Evolutionary conservation across 30 jellyfish, hydroid and myxozoan genomes (phyloP).

Genomic region (Cassiopea andromeda): DNA sequence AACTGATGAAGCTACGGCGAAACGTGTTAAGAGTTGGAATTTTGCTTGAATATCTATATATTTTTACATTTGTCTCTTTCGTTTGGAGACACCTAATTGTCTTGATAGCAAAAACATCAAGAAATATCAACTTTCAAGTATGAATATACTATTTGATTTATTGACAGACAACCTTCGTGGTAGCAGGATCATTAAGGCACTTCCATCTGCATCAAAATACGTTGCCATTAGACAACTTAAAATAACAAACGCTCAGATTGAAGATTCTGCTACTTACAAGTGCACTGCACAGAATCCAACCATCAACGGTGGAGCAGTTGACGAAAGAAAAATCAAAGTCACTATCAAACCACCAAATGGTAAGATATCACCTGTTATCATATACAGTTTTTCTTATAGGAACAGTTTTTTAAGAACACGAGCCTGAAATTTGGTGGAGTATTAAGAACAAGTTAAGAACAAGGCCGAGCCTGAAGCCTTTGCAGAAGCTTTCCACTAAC

Average conservation of each 20-base stretch:
- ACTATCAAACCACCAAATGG: slow-evolving; percentile 15
- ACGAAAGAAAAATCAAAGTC: slow-evolving; percentile 42
- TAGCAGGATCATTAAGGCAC: background rate
- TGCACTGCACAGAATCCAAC: slow-evolving; percentile 60
- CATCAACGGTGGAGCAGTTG: slow-evolving; percentile 16
- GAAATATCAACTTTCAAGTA: background rate
- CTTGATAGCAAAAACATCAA: too few species aligned
- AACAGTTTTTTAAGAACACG: too few species aligned
- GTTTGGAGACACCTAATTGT: too few species aligned
- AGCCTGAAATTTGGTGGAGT: too few species aligned
- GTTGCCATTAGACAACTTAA: slow-evolving; percentile 21
- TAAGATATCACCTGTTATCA: background rate
- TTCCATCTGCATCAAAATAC: slow-evolving; percentile 40
- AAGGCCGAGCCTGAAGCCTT: too few species aligned
- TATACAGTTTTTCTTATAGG: too few species aligned
- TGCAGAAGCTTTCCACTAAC: too few species aligned
- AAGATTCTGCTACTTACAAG: slow-evolving; percentile 42
- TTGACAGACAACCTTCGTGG: slow-evolving; percentile 46
- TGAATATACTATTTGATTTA: background rate
- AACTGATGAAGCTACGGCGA: too few species aligned
- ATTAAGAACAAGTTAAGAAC: too few species aligned
- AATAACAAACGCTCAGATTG: slow-evolving; percentile 57
- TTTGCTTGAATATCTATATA: too few species aligned
- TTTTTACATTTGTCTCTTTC: too few species aligned
- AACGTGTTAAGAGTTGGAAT: too few species aligned